Evolutionary conservation across 2,797 vertebrate species (phyloP).

Genomic region (Pachyuromys duprasi): DNA sequence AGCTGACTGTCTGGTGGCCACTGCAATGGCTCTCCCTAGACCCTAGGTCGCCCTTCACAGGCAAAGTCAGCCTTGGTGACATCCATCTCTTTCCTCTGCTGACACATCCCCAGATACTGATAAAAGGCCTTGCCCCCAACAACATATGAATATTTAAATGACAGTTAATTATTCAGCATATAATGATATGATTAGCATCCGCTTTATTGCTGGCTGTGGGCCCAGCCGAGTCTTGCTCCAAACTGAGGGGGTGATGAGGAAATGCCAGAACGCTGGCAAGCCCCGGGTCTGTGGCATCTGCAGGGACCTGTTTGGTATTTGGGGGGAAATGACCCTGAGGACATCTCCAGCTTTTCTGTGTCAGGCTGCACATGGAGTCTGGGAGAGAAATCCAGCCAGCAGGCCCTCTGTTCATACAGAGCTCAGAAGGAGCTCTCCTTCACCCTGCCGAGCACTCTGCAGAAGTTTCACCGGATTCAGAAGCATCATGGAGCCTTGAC

Average conservation of each 20-base stretch:
- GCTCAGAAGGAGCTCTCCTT: background rate
- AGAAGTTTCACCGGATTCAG: background rate
- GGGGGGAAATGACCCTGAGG: background rate
- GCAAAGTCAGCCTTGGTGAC: slow-evolving; percentile 84
- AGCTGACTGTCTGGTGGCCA: slow-evolving; percentile 86
- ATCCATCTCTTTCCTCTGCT: slow-evolving; percentile 80
- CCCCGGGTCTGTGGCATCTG: background rate
- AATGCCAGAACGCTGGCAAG: slow-evolving; percentile 48
- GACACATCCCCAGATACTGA: slow-evolving; percentile 86
- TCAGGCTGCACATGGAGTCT: background rate
- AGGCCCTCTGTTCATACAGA: background rate
- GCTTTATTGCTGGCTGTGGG: slow-evolving; percentile 67
- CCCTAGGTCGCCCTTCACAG: slow-evolving; percentile 84
- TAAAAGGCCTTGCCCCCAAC: slow-evolving; percentile 91
- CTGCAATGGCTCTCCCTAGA: slow-evolving; percentile 82
- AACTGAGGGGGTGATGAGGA: slow-evolving; percentile 25
- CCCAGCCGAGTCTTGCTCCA: slow-evolving; percentile 70
- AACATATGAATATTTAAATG: slow-evolving; percentile 95
- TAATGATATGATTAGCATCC: slow-evolving; percentile 84
- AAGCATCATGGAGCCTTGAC: background rate
- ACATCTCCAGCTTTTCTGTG: background rate
- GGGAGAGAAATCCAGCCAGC: background rate
- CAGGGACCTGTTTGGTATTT: background rate
- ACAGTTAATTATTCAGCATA: slow-evolving; percentile 92
- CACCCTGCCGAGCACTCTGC: background rate